Evolutionary conservation across 30 jellyfish, hydroid and myxozoan species (phyloP).

Genomic region (Morbakka virulenta): DNA sequence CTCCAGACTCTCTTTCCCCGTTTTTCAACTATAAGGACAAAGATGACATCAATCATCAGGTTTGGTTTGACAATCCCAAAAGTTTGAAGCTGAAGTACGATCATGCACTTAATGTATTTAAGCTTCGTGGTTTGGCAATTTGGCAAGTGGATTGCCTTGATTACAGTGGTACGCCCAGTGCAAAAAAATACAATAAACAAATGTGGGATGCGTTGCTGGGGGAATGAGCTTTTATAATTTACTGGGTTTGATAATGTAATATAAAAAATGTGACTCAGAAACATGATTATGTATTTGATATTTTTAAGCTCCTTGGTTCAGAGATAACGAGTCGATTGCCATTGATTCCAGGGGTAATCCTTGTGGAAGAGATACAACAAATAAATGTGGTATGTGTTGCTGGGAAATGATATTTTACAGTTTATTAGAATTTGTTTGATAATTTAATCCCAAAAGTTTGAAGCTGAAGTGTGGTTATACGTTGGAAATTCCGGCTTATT

Average conservation of each 20-base stretch:
- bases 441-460: slow-evolving; percentile 58
- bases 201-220: slow-evolving; percentile 69
- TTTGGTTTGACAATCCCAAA: slow-evolving; percentile 71
- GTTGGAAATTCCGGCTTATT: slow-evolving; percentile 28
- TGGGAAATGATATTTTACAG: background rate
- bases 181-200: slow-evolving; percentile 31
- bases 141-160: slow-evolving; percentile 62
- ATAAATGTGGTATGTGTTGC: slow-evolving; percentile 64
- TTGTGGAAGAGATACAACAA: slow-evolving; percentile 31
- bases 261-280: slow-evolving; percentile 39
- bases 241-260: background rate
- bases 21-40: slow-evolving; percentile 55
- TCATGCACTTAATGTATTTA: slow-evolving; percentile 43
- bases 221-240: background rate
- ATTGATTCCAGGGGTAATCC: slow-evolving; percentile 26
- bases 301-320: slow-evolving; percentile 45
- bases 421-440: background rate
- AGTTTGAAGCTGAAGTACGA: slow-evolving; percentile 41
- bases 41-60: slow-evolving; percentile 27
- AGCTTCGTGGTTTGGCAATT: slow-evolving; percentile 56
- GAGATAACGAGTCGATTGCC: slow-evolving; percentile 59
- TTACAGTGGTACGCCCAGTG: slow-evolving; percentile 33
- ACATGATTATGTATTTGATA: slow-evolving; percentile 42
- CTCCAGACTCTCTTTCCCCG: slow-evolving; percentile 38
- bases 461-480: slow-evolving; percentile 36